Base-by-base conservation (phyloP, 2,113 vertebrate genomes). In the Talpa occidentalis region DNA sequence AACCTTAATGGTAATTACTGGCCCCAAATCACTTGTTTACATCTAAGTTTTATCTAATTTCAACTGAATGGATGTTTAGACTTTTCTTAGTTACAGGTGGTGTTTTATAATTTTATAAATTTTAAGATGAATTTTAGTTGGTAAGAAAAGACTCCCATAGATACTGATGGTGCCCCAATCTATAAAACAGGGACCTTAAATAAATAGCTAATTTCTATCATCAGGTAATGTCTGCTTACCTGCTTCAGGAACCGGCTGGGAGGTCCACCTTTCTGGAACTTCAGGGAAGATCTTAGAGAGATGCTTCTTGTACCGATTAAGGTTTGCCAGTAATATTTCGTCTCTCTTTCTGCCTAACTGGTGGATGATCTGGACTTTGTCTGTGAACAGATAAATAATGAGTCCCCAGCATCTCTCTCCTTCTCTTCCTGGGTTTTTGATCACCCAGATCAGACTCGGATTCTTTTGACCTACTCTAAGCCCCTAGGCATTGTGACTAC, bases 311-410 rank as follows among this genome's bases (percentile, higher is more conserved):
- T 98, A 98, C 44, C 40, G 72, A 82, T 96, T 97, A 42, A 94
- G 82, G 90, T 97, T 98, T 94, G 98, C 97, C 96, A 98, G 96
- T 69, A 98, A 56, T 67, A 98, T 98, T 5, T 90, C 92, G 44
- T 98, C 97, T 89, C 74, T 96, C 74, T 97, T 95, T 15, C 81
- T 82, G 85, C 91, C 96, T 64, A 66, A 85, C 83, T 97, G 97
- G 94, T 98, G 97, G 24, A 98, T 69, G 84, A 98, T 95, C 72
- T 82, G 97, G 76, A 98, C 97, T 76, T 92, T 70, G 28, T 98
- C 98, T 98, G 78, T 94, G 82, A 81, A 93, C 66, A 85, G 17
- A 94, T 21, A 95, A 32, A 32, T 56, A 92, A 5, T 82, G 69
- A 91, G 54, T 92, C 15, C 6, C 22, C 22, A 40, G 28, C 2